Evolutionary conservation across 2,797 vertebrate genomes (phyloP).

Genomic region (Remorina albescens): DNA sequence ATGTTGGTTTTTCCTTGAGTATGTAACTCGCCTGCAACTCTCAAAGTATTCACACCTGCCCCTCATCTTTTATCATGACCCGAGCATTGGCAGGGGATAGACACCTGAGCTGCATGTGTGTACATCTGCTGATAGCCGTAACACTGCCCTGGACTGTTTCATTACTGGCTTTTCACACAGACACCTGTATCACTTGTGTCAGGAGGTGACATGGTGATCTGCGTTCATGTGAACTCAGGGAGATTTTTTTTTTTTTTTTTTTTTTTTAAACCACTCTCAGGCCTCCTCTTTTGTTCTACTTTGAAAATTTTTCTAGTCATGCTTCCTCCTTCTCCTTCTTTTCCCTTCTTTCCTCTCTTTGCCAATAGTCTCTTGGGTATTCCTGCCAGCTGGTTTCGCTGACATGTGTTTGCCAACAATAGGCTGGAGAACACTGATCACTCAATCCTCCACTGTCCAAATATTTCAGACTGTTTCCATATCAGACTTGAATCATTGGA

Average conservation of each 20-base stretch:
- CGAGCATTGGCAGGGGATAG: slow-evolving; percentile 11
- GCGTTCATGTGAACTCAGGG: neutral
- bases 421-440: slow-evolving; percentile 79
- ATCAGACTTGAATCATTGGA: slow-evolving; percentile 83
- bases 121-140: slow-evolving; percentile 12
- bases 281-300: slow-evolving; percentile 3
- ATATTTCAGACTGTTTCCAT: slow-evolving; percentile 86
- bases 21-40: neutral
- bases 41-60: slow-evolving; percentile 30
- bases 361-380: slow-evolving; percentile 49
- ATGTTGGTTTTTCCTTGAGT: neutral
- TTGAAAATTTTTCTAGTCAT: neutral
- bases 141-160: slow-evolving; percentile 24
- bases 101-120: slow-evolving; percentile 11
- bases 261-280: neutral
- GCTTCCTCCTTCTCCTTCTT: neutral
- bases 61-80: slow-evolving; percentile 36
- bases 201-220: neutral
- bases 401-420: slow-evolving; percentile 83
- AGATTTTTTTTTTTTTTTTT: no score
- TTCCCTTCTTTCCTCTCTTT: slow-evolving; percentile 6
- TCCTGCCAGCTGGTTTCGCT: slow-evolving; percentile 74
- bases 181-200: slow-evolving; percentile 4
- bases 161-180: slow-evolving; percentile 19
- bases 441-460: slow-evolving; percentile 82